These are phyloP conservation scores for Columba guinea DNA, from an alignment of 2,797 vertebrate species.

Conservation along the genomic window DNA sequence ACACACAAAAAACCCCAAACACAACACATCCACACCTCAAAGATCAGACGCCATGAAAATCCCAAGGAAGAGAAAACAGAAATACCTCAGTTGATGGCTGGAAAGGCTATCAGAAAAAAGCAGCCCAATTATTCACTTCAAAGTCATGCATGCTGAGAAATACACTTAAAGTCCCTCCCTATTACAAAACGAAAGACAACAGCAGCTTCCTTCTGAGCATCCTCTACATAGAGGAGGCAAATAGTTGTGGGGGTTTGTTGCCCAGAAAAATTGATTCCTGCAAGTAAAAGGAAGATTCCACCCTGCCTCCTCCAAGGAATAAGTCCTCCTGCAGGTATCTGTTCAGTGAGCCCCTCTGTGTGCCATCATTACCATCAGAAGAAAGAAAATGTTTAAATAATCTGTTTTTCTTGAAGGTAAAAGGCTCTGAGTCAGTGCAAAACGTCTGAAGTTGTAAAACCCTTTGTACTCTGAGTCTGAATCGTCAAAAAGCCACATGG, in stretches of 20 bases:
- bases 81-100: background rate
- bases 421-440: slow-evolving; percentile 22
- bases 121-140: background rate
- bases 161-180: background rate
- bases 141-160: background rate
- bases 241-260: background rate
- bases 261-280: background rate
- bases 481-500: slow-evolving; percentile 72
- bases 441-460: slow-evolving; percentile 59
- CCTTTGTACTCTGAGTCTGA: slow-evolving; percentile 25
- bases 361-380: background rate
- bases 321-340: background rate
- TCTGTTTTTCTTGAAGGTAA: slow-evolving; percentile 29
- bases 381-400: slow-evolving; percentile 37
- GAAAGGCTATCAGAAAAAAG: background rate
- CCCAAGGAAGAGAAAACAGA: background rate
- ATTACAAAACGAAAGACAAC: background rate
- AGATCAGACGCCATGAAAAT: background rate
- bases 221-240: background rate
- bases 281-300: background rate
- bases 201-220: background rate
- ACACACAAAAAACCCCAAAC: background rate
- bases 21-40: background rate
- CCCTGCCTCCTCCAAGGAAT: background rate
- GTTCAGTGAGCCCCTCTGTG: background rate